phyloP scores from a whole-genome alignment of 1,140 invertebrate genomes.

The Lepidostoma basale region DNA sequence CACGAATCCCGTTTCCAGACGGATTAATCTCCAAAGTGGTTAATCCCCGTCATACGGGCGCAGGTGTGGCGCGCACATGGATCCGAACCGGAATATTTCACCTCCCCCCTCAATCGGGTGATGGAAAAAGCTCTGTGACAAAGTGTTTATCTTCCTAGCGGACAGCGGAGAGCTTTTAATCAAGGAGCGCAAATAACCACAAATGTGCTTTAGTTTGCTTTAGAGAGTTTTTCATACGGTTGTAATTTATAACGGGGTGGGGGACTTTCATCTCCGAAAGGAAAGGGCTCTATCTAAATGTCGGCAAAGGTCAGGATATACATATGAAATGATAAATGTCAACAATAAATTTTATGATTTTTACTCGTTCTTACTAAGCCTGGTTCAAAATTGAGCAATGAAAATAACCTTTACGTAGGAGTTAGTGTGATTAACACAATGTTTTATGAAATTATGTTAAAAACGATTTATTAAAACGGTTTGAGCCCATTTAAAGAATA shows the following conservation, averaged over 20 bases:
- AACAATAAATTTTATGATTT: no score
- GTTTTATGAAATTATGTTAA: no score
- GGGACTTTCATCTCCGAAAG: background rate
- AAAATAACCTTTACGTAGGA: no score
- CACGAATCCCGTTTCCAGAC: background rate
- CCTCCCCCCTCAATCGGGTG: background rate
- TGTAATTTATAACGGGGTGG: background rate
- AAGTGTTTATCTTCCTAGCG: slow-evolving; percentile 10
- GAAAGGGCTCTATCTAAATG: no score
- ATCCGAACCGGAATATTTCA: background rate
- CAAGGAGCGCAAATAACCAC: background rate
- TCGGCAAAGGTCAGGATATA: no score
- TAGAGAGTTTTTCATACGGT: background rate
- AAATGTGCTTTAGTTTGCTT: slow-evolving; percentile 8
- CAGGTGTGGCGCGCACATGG: no score
- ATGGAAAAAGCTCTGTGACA: slow-evolving; percentile 3
- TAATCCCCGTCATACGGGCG: background rate
- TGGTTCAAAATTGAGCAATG: no score
- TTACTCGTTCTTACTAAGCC: no score
- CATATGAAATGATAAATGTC: no score
- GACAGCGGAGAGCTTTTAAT: slow-evolving; percentile 15
- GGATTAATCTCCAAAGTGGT: slow-evolving; percentile 8
- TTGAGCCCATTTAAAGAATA: no score
- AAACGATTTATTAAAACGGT: no score
- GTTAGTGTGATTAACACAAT: no score